phyloP scores from a whole-genome alignment of 92 coral and sea anemone species.

The Phenganax subtilis region DNA sequence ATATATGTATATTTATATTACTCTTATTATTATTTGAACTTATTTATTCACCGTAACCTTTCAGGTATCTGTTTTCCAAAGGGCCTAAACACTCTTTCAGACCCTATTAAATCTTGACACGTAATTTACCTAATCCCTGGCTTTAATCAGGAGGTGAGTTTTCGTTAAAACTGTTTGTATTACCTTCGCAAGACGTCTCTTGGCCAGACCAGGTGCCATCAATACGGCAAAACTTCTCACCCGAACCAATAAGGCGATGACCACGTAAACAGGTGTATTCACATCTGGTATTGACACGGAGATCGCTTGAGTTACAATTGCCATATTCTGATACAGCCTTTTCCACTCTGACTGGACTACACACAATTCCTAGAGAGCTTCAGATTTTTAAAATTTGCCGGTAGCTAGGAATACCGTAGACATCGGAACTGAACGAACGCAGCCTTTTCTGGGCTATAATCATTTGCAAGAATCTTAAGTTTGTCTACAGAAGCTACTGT shows the following conservation, averaged over 20 bases:
- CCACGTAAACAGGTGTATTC: slow-evolving; percentile 63
- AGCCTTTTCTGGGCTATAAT: too few species aligned
- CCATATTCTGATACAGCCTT: slow-evolving; percentile 69
- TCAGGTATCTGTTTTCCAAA: too few species aligned
- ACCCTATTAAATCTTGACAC: too few species aligned
- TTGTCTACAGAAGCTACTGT: too few species aligned
- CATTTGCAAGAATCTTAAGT: too few species aligned
- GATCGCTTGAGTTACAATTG: slow-evolving; percentile 50
- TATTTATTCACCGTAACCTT: too few species aligned
- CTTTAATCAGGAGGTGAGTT: neutral
- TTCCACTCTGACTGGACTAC: slow-evolving; percentile 49
- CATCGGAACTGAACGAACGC: neutral
- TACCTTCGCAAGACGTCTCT: slow-evolving; percentile 79
- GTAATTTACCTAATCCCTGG: too few species aligned
- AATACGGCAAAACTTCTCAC: slow-evolving; percentile 66
- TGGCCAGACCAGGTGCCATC: slow-evolving; percentile 86
- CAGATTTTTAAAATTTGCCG: neutral
- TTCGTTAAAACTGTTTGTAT: neutral
- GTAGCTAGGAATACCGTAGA: neutral
- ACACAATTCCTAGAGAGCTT: slow-evolving; percentile 54
- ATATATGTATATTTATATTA: too few species aligned
- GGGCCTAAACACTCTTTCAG: too few species aligned
- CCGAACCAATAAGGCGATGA: slow-evolving; percentile 62
- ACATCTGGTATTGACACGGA: slow-evolving; percentile 61
- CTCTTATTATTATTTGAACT: too few species aligned